Evolutionary conservation across 92 coral and sea anemone species (phyloP).

Genomic region (Palythoa grandiflora): DNA sequence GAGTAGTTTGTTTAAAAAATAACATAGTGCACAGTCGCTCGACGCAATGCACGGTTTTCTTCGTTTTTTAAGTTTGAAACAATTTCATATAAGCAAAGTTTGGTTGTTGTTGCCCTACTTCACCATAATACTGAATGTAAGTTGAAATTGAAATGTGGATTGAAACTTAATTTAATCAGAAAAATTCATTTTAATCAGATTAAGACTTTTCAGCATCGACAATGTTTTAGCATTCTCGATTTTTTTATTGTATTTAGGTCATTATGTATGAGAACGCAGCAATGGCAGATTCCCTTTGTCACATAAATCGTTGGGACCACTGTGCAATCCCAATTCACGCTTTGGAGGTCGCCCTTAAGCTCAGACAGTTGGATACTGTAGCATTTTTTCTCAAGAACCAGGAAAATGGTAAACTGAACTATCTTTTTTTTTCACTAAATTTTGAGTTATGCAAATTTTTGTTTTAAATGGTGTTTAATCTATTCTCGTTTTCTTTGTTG

Average conservation of each 20-base stretch:
- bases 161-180: no score
- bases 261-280: constrained; percentile 97
- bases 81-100: no score
- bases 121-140: no score
- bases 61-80: no score
- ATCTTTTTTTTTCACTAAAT: neutral
- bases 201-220: neutral
- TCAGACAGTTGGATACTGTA: constrained; percentile 94
- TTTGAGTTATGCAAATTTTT: no score
- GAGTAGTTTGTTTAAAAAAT: no score
- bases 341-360: constrained; percentile 94
- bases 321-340: constrained; percentile 96
- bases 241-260: constrained; percentile 52
- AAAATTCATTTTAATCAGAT: neutral
- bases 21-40: no score
- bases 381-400: constrained; percentile 97
- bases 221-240: neutral
- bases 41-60: neutral
- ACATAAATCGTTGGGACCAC: constrained; percentile 92
- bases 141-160: no score
- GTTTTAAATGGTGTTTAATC: no score
- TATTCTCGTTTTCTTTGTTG: no score
- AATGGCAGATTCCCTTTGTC: constrained; percentile 90
- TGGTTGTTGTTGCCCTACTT: no score
- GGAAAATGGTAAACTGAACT: constrained; percentile 75